Evolutionary conservation across 2,113 vertebrate species (phyloP).

Genomic region (Chrysochloris asiatica): DNA sequence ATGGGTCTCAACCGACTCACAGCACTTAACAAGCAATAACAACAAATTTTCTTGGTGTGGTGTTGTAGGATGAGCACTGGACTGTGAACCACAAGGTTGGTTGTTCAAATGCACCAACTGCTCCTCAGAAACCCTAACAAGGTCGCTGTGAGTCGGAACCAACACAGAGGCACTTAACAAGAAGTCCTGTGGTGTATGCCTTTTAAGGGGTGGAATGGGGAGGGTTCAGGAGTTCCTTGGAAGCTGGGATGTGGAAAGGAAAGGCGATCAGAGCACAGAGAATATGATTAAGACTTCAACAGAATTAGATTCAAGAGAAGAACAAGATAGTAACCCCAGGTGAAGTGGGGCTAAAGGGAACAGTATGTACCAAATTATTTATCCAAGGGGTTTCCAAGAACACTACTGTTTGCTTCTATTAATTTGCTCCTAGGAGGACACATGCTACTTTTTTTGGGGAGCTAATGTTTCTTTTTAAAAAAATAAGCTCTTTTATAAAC

Average conservation of each 20-base stretch:
- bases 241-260: neutral
- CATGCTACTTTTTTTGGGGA: slow-evolving; percentile 25
- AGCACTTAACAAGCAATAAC: too few species aligned
- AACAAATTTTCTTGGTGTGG: too few species aligned
- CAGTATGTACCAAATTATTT: slow-evolving; percentile 28
- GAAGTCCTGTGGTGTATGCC: neutral
- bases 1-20: too few species aligned
- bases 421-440: slow-evolving; percentile 40
- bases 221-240: neutral
- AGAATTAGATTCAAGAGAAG: neutral
- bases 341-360: neutral
- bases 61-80: too few species aligned
- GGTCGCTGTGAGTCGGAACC: neutral
- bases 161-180: neutral
- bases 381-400: slow-evolving; percentile 61
- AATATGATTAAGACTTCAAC: neutral
- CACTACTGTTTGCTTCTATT: slow-evolving; percentile 46
- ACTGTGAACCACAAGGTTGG: too few species aligned
- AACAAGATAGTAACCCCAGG: neutral
- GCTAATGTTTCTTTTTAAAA: slow-evolving; percentile 32
- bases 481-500: slow-evolving; percentile 63
- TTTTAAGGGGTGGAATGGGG: neutral
- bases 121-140: neutral
- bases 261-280: neutral
- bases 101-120: neutral